phyloP scores from a whole-genome alignment of 1,140 invertebrate species.

The Nebria ingens region DNA sequence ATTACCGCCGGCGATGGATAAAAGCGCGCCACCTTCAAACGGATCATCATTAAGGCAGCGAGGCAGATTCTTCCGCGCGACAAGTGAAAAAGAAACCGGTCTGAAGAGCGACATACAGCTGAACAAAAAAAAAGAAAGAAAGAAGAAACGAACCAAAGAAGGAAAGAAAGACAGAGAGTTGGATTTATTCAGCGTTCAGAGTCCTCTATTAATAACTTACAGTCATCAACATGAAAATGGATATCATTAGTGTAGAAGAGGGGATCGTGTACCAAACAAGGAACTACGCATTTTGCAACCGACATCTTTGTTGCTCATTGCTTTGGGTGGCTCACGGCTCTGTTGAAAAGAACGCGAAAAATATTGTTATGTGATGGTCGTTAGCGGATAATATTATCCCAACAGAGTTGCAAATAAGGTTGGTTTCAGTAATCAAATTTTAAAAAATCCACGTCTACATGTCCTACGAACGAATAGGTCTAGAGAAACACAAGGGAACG shows the following conservation, averaged over 20 bases:
- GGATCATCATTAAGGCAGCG: conserved; percentile 5
- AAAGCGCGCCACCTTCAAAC: conserved; percentile 1
- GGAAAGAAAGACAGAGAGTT: neutral
- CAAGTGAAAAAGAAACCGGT: conserved; percentile 6
- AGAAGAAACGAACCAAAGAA: neutral
- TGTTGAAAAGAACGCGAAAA: neutral
- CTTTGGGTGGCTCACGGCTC: neutral
- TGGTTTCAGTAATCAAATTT: conserved; percentile 7
- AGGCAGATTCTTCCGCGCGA: conserved; percentile 1
- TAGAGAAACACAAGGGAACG: too few species aligned
- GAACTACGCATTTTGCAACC: neutral
- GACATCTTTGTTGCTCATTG: neutral
- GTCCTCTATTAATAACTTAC: conserved; percentile 7
- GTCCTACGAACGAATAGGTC: too few species aligned
- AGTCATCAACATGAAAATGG: conserved; percentile 8
- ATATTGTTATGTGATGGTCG: conserved; percentile 9
- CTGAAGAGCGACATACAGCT: neutral
- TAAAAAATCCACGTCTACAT: neutral
- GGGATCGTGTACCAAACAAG: too few species aligned
- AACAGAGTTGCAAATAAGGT: neutral
- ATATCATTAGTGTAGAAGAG: conserved; percentile 4
- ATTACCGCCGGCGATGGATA: neutral
- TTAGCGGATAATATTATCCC: neutral
- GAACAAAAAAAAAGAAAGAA: neutral
- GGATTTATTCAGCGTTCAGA: neutral